Percentiles rank a stretch among this genome's conserved stretches.
phyloP scores from a whole-genome alignment of 1,140 invertebrate species.

The Phthorimaea operculella region DNA sequence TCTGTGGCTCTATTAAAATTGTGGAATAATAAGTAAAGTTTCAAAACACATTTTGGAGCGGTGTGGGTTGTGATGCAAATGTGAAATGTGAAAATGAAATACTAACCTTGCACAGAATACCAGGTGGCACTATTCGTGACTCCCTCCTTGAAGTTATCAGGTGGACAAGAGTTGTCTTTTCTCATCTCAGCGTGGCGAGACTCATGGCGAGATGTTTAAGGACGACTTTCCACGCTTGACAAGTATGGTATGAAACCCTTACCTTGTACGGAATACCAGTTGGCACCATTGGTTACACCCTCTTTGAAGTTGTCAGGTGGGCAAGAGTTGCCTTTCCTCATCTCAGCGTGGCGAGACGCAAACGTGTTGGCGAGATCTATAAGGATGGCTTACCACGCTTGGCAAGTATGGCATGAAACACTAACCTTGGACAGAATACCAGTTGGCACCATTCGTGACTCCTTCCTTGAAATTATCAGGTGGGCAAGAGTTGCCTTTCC shows the following conservation, averaged over 20 bases:
- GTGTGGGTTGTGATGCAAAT: no score
- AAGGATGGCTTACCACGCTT: no score
- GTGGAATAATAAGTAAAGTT: no score
- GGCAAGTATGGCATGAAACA: no score
- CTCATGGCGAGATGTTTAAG: conserved; percentile 87
- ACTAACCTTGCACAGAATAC: conserved; percentile 77
- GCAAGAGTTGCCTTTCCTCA: conserved; percentile 78
- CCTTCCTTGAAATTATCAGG: conserved; percentile 80
- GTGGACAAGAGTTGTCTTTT: conserved; percentile 74
- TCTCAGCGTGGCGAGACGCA: conserved; percentile 77
- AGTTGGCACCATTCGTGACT: conserved; percentile 88
- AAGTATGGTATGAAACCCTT: no score
- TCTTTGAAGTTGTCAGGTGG: conserved; percentile 76
- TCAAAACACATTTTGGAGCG: no score
- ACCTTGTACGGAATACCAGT: conserved; percentile 83
- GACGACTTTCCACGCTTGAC: no score
- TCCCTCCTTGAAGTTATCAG: conserved; percentile 79
- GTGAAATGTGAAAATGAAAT: no score
- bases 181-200: conserved; percentile 79
- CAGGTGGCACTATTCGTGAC: conserved; percentile 90
- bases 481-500: conserved; percentile 74
- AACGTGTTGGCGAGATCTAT: conserved; percentile 85
- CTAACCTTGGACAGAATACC: conserved; percentile 79
- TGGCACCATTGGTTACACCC: conserved; percentile 89
- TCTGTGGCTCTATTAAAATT: no score